phyloP scores from a whole-genome alignment of 2,888 invertebrate species.

The Eupithecia inturbata region DNA sequence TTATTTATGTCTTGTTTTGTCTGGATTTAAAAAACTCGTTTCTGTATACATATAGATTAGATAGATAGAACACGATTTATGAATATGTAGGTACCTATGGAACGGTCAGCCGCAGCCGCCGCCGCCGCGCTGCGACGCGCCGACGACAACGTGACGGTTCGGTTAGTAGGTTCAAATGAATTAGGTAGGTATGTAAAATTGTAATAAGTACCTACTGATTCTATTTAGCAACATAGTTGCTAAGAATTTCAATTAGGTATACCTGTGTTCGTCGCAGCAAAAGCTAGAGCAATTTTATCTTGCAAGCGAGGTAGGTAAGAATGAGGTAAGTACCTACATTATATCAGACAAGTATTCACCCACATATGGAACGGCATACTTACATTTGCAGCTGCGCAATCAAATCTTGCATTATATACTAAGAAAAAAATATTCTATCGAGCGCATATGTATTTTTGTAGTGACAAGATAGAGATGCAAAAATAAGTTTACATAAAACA shows the following conservation, averaged over 20 bases:
- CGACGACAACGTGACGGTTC: too few species aligned
- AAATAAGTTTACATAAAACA: neutral
- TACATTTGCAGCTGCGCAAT: conserved; percentile 17
- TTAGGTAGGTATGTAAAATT: too few species aligned
- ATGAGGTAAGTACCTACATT: neutral
- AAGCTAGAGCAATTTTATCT: neutral
- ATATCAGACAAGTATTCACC: conserved; percentile 25
- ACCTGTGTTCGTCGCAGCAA: neutral
- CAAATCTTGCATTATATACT: neutral
- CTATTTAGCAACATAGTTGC: neutral
- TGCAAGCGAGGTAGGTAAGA: neutral
- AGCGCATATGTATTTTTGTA: conserved; percentile 9
- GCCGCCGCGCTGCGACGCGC: too few species aligned
- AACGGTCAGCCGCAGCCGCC: neutral
- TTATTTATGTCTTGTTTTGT: too few species aligned
- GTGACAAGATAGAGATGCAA: conserved; percentile 13
- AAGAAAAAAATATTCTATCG: neutral
- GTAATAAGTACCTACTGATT: neutral
- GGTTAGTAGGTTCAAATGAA: neutral
- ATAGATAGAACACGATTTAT: too few species aligned
- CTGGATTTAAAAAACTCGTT: neutral
- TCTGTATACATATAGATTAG: neutral
- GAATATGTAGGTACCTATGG: too few species aligned
- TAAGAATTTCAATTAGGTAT: neutral
- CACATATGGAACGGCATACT: conserved; percentile 21